These are phyloP conservation scores for Cheilosia variabilis DNA, from an alignment of 2,888 invertebrate genomes.

Conservation along the genomic window DNA sequence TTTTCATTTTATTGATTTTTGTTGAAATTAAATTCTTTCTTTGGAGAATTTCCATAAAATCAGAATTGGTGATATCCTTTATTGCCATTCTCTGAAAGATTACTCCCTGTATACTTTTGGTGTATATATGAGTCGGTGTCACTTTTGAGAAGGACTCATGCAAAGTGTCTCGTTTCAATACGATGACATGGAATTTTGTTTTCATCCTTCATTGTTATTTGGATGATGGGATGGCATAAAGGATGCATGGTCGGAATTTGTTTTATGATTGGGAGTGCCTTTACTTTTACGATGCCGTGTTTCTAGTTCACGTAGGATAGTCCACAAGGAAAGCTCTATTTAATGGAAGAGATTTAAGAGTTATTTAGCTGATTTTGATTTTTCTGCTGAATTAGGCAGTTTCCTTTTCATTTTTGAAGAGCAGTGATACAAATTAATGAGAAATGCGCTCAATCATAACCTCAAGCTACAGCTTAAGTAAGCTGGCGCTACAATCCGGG, in stretches of 20 bases:
- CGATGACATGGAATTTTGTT: constrained; percentile 64
- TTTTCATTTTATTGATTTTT: constrained; percentile 62
- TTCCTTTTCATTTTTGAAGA: too few species aligned
- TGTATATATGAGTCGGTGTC: constrained; percentile 1
- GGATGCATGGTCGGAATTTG: constrained; percentile 17
- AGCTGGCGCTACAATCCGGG: too few species aligned
- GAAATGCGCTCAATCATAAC: too few species aligned
- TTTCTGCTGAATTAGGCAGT: not conserved
- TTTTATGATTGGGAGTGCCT: constrained; percentile 53
- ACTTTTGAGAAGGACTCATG: constrained; percentile 19
- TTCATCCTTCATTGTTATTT: constrained; percentile 28
- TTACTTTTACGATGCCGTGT: constrained; percentile 41
- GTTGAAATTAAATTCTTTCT: constrained; percentile 61
- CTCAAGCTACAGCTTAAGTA: too few species aligned
- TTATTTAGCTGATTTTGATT: constrained; percentile 18
- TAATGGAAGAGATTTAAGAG: constrained; percentile 8
- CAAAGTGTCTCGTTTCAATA: constrained; percentile 62
- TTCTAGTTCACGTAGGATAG: not conserved
- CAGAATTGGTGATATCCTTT: constrained; percentile 28
- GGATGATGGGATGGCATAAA: constrained; percentile 6
- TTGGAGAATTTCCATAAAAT: constrained; percentile 53
- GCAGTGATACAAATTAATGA: too few species aligned
- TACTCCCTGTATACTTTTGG: constrained; percentile 7
- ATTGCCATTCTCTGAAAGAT: constrained; percentile 19
- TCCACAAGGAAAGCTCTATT: constrained; percentile 1